These are phyloP conservation scores for Tringa solitaria DNA, from an alignment of 2,113 vertebrate genomes.

Conservation along the genomic window DNA sequence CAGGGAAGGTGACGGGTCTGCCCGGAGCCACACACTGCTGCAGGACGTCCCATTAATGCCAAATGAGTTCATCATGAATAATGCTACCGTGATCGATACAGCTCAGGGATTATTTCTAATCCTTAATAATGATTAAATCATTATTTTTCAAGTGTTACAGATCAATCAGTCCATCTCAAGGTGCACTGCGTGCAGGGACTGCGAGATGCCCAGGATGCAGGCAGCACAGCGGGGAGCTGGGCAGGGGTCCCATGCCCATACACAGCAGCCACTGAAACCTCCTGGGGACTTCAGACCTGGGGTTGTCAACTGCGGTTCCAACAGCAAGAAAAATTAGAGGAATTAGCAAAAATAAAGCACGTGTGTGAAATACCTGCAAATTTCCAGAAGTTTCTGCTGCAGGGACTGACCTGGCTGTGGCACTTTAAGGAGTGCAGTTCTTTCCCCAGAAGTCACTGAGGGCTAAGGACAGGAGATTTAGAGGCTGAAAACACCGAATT, in stretches of 20 bases:
- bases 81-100: slow-evolving; percentile 53
- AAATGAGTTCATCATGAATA: slow-evolving; percentile 68
- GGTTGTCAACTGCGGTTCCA: background rate
- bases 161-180: slow-evolving; percentile 74
- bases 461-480: slow-evolving; percentile 42
- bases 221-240: background rate
- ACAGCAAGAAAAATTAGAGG: background rate
- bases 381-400: background rate
- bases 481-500: slow-evolving; percentile 28
- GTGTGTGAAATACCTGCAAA: background rate
- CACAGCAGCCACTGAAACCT: background rate
- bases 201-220: background rate
- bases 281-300: background rate
- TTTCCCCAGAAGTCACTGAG: background rate
- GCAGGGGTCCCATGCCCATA: accelerated
- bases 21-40: background rate
- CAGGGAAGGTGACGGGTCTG: background rate
- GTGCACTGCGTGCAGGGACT: slow-evolving; percentile 48
- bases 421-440: background rate
- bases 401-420: background rate
- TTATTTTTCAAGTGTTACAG: slow-evolving; percentile 74
- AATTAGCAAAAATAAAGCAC: background rate
- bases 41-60: slow-evolving; percentile 9
- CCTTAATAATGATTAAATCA: slow-evolving; percentile 74
- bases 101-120: slow-evolving; percentile 77